phyloP scores from a whole-genome alignment of 2,113 vertebrate genomes.

The Callipepla californica region DNA sequence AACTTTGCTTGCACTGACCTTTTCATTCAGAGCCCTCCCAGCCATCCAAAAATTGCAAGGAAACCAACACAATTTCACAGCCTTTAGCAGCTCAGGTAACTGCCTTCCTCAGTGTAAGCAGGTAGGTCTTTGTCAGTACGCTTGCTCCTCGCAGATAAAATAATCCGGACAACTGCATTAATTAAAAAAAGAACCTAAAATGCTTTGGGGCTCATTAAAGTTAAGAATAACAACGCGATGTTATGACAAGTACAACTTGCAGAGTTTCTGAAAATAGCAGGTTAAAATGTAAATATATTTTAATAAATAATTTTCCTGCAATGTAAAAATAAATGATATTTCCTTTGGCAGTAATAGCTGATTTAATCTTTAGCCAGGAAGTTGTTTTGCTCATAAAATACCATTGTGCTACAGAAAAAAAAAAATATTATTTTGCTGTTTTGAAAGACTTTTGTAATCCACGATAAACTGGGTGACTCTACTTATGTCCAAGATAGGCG shows the following conservation, averaged over 20 bases:
- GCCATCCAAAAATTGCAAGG: not conserved
- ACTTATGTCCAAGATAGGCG: constrained; percentile 96
- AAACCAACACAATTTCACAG: constrained; percentile 17
- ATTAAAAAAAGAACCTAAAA: constrained; percentile 28
- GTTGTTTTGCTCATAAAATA: constrained; percentile 74
- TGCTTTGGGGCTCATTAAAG: constrained; percentile 58
- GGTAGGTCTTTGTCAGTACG: constrained; percentile 41
- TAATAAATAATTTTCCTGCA: constrained; percentile 85
- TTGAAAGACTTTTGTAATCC: constrained; percentile 74
- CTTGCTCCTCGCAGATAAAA: constrained; percentile 52
- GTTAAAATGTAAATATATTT: constrained; percentile 79
- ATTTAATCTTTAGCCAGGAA: constrained; percentile 80
- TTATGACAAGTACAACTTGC: constrained; percentile 41
- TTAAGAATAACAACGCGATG: constrained; percentile 31
- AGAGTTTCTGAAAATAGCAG: constrained; percentile 74
- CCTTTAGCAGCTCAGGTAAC: constrained; percentile 50
- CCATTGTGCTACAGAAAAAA: constrained; percentile 62
- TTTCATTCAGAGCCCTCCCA: not conserved
- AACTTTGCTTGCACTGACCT: constrained; percentile 22
- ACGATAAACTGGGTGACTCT: constrained; percentile 71
- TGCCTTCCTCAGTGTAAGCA: constrained; percentile 32
- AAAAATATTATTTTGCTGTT: constrained; percentile 72
- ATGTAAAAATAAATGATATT: constrained; percentile 86
- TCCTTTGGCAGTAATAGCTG: constrained; percentile 89
- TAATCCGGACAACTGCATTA: constrained; percentile 40